Evolutionary conservation across 2,113 vertebrate species (phyloP).

Genomic region (Mystacornis crossleyi): DNA sequence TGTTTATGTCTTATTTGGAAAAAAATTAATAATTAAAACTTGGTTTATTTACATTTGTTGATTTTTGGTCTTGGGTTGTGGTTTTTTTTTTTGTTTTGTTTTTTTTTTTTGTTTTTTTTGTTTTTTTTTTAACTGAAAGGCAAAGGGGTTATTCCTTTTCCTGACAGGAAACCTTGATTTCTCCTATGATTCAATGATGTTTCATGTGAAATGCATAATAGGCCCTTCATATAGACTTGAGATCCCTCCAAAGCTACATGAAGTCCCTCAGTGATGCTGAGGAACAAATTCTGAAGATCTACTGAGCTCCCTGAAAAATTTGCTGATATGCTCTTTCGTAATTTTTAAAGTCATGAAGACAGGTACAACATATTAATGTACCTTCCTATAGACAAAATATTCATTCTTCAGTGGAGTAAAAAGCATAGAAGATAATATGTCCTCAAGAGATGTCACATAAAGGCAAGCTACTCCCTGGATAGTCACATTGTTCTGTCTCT

Average conservation of each 20-base stretch:
- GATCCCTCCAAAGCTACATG: neutral
- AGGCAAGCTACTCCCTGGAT: neutral
- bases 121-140: neutral
- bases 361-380: neutral
- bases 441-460: neutral
- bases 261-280: neutral
- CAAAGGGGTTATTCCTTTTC: neutral
- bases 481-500: neutral
- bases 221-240: neutral
- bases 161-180: neutral
- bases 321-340: neutral
- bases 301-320: neutral
- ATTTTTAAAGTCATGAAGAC: neutral
- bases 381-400: neutral
- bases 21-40: neutral
- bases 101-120: too few relatives aligned
- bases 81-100: neutral
- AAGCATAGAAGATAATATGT: neutral
- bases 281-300: neutral
- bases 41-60: neutral
- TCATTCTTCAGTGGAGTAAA: neutral
- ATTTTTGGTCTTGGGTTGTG: neutral
- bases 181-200: neutral
- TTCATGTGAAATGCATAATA: neutral
- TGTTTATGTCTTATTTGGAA: neutral